Percentiles rank a stretch among this genome's conserved stretches.
Conservation (phyloP, 2,113 vertebrate species). For the Ochotona curzoniae region DNA sequence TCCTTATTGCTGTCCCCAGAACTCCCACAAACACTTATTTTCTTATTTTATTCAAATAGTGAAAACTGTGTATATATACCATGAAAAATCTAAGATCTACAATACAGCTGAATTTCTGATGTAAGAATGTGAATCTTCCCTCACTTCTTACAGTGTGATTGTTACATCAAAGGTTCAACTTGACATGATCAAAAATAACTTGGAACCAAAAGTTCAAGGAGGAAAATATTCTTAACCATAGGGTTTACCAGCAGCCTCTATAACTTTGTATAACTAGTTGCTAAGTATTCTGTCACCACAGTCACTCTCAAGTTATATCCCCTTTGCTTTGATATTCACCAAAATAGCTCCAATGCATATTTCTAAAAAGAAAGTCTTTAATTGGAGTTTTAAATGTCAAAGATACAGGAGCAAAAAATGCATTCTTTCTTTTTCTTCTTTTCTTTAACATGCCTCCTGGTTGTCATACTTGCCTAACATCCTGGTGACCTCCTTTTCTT, state of each 20-base stretch:
- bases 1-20: neutral
- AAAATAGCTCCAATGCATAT: neutral
- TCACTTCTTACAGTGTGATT: constrained; percentile 15
- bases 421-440: neutral
- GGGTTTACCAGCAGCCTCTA: neutral
- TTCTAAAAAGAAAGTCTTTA: constrained; percentile 1
- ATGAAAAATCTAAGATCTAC: neutral
- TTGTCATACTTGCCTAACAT: neutral
- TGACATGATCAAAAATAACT: constrained; percentile 14
- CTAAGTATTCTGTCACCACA: neutral
- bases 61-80: neutral
- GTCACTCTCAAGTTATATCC: neutral
- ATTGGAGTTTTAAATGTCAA: constrained; percentile 13
- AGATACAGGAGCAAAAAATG: neutral
- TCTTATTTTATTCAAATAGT: neutral
- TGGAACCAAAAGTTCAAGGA: neutral
- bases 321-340: neutral
- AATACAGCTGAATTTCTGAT: neutral
- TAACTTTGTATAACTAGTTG: neutral
- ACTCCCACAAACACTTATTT: neutral
- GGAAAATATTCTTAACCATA: neutral
- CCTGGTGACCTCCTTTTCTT: neutral
- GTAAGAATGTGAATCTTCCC: neutral
- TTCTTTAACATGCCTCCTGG: neutral
- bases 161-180: neutral